Percentiles rank a stretch among this genome's conserved stretches.
These are phyloP conservation scores for Heterodera schachtii DNA, from an alignment of 1,140 invertebrate genomes.

Conservation along the genomic window DNA sequence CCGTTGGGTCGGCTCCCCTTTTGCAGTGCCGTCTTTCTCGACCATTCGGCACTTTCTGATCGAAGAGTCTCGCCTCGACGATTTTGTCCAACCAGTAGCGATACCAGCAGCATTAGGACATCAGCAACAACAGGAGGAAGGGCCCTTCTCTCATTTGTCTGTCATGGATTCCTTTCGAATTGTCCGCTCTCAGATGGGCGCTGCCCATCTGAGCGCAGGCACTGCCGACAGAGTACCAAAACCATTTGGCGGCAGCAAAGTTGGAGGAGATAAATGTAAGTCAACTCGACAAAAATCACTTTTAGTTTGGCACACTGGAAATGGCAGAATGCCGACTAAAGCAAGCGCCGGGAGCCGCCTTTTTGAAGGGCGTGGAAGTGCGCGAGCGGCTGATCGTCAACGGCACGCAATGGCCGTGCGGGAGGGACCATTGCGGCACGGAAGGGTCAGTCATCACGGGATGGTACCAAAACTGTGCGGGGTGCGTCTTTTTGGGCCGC, in stretches of 20 bases:
- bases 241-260: constrained; percentile 7
- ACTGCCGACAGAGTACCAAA: neutral
- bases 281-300: too few species aligned
- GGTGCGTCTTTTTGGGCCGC: too few species aligned
- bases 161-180: neutral
- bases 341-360: neutral
- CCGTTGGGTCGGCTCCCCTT: neutral
- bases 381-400: neutral
- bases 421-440: neutral
- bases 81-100: neutral
- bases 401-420: neutral
- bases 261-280: neutral
- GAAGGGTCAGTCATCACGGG: neutral
- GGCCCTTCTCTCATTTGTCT: neutral
- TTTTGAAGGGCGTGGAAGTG: neutral
- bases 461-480: neutral
- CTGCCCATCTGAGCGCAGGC: neutral
- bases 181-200: neutral
- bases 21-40: neutral
- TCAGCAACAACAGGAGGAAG: neutral
- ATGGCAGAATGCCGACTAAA: neutral
- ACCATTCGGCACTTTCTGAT: neutral
- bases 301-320: neutral
- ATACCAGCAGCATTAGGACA: too few species aligned
- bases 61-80: neutral